Conservation (phyloP, 2,888 invertebrate genomes). For the Creontiades dilutus region DNA sequence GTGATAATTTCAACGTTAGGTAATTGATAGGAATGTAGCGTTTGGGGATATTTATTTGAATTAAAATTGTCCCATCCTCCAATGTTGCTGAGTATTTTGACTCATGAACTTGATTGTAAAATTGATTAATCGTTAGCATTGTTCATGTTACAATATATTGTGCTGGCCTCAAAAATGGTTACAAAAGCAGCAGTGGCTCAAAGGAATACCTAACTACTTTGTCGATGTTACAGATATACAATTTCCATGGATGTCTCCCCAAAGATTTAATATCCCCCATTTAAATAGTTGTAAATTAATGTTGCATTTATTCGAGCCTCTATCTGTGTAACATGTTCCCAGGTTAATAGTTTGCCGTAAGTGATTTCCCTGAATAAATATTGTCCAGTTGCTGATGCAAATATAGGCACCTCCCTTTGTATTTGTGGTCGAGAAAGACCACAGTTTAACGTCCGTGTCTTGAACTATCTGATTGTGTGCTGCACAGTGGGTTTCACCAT, state of each 20-base stretch:
- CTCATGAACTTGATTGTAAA: neutral
- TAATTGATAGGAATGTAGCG: neutral
- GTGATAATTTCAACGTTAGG: neutral
- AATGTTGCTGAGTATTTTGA: neutral
- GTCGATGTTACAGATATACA: neutral
- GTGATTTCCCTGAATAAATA: neutral
- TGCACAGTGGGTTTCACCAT: too few species aligned
- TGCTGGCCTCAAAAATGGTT: slow-evolving; percentile 15
- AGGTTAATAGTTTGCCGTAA: neutral
- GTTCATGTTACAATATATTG: neutral
- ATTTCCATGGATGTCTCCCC: neutral
- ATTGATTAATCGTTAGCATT: neutral
- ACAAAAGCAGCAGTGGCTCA: neutral
- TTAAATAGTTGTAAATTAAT: slow-evolving; percentile 3
- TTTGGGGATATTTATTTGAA: neutral
- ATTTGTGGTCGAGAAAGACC: neutral
- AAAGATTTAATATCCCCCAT: neutral
- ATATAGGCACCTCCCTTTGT: too few species aligned
- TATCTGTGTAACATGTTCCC: neutral
- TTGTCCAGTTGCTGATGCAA: neutral
- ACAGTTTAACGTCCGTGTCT: too few species aligned
- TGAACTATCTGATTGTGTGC: too few species aligned
- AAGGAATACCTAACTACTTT: neutral
- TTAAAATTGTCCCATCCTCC: neutral
- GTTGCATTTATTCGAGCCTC: slow-evolving; percentile 39